These are phyloP conservation scores for Rhagonycha lutea DNA, from an alignment of 2,888 invertebrate species.

Conservation along the genomic window DNA sequence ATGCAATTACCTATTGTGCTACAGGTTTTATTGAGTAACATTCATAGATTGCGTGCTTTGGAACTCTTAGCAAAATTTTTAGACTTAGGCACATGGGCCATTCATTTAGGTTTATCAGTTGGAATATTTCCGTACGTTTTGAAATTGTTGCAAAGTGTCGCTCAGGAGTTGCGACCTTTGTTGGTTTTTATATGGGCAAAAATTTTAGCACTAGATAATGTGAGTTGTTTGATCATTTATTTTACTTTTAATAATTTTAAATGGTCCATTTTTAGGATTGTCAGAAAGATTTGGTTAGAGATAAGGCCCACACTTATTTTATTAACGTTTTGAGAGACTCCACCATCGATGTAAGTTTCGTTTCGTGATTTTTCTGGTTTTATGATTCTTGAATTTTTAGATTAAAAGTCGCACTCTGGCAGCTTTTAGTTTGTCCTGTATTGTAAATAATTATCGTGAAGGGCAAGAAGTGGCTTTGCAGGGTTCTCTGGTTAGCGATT, in stretches of 20 bases:
- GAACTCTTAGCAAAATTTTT: conserved; percentile 92
- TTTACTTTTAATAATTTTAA: background rate
- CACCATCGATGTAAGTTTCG: conserved; percentile 72
- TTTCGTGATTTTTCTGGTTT: background rate
- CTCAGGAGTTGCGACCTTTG: conserved; percentile 87
- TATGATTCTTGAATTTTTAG: conserved; percentile 50
- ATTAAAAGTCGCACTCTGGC: conserved; percentile 89
- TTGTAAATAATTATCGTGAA: conserved; percentile 85
- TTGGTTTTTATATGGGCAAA: conserved; percentile 99
- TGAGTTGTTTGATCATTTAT: conserved; percentile 55
- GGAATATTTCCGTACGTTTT: conserved; percentile 99
- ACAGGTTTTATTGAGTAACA: conserved; percentile 77
- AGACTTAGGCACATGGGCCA: conserved; percentile 95
- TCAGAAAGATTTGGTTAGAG: conserved; percentile 92
- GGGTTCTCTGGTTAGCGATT: conserved; percentile 87
- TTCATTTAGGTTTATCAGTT: conserved; percentile 92
- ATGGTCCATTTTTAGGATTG: conserved; percentile 70
- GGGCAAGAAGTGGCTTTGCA: conserved; percentile 92
- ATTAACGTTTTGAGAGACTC: conserved; percentile 88
- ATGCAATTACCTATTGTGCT: conserved; percentile 97
- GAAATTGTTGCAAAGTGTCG: conserved; percentile 93
- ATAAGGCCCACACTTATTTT: conserved; percentile 93
- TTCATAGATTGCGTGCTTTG: conserved; percentile 92
- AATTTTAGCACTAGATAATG: conserved; percentile 94
- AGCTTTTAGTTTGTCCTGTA: conserved; percentile 92